These are phyloP conservation scores for Melangyna quadrimaculata DNA, from an alignment of 2,888 invertebrate species.

Conservation along the genomic window DNA sequence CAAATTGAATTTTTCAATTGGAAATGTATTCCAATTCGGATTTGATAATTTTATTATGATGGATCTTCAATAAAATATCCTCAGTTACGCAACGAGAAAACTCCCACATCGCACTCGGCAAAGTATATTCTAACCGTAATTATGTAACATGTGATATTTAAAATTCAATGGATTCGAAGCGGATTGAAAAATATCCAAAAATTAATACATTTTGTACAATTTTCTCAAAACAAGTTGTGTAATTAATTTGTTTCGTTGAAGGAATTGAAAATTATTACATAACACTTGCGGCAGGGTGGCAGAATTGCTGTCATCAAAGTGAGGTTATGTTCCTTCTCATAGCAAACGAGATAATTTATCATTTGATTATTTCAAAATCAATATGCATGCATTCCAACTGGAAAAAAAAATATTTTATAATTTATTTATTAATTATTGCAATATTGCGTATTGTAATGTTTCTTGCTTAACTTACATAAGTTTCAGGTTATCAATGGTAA, in stretches of 20 bases:
- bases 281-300: slow-evolving; percentile 47
- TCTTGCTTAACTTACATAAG: slow-evolving; percentile 48
- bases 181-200: not conserved
- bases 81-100: slow-evolving; percentile 62
- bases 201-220: not conserved
- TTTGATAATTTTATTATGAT: not conserved
- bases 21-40: not conserved
- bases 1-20: not conserved
- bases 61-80: not conserved
- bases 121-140: slow-evolving; percentile 55
- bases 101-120: slow-evolving; percentile 19
- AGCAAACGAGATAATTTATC: not conserved
- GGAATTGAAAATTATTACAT: slow-evolving; percentile 28
- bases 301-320: slow-evolving; percentile 39
- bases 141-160: slow-evolving; percentile 65
- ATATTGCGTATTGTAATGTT: not conserved
- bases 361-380: not conserved
- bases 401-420: not conserved
- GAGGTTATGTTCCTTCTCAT: slow-evolving; percentile 40
- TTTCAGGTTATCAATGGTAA: slow-evolving; percentile 41
- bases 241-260: not conserved
- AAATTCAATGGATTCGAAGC: slow-evolving; percentile 10
- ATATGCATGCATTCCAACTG: not conserved
- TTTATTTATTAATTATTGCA: not conserved
- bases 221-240: not conserved